These are phyloP conservation scores for Hypothenemus hampei DNA, from an alignment of 1,140 invertebrate genomes.

Conservation along the genomic window DNA sequence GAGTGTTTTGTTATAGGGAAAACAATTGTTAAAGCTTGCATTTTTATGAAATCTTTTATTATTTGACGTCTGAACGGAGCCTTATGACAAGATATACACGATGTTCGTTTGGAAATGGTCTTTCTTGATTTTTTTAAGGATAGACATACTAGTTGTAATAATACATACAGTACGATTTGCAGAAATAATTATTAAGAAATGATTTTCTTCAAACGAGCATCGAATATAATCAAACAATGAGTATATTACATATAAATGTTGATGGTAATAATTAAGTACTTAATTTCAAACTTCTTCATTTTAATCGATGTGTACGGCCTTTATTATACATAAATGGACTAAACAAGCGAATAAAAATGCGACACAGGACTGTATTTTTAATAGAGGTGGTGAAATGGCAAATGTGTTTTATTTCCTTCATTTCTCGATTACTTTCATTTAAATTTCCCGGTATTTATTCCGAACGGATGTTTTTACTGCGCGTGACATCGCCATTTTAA, in stretches of 20 bases:
- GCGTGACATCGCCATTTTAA: neutral
- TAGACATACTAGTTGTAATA: no score
- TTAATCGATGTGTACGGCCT: neutral
- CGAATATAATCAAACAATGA: neutral
- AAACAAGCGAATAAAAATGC: neutral
- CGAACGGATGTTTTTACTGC: neutral
- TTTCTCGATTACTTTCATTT: neutral
- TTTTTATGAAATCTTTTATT: no score
- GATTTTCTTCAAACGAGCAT: neutral
- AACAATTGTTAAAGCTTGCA: no score
- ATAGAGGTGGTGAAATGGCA: conserved; percentile 30
- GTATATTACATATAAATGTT: neutral
- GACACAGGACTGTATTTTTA: conserved; percentile 28
- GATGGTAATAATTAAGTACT: neutral
- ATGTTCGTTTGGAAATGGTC: no score
- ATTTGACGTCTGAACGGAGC: no score
- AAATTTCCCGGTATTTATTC: neutral
- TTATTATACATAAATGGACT: conserved; percentile 12
- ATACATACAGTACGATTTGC: no score
- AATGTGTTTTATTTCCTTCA: neutral
- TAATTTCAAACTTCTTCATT: neutral
- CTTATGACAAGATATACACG: no score
- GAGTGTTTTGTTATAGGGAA: no score
- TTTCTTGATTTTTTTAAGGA: no score
- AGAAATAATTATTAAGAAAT: neutral